Base-by-base conservation (phyloP, 2,888 invertebrate genomes). In the Lomographa bimaculata region DNA sequence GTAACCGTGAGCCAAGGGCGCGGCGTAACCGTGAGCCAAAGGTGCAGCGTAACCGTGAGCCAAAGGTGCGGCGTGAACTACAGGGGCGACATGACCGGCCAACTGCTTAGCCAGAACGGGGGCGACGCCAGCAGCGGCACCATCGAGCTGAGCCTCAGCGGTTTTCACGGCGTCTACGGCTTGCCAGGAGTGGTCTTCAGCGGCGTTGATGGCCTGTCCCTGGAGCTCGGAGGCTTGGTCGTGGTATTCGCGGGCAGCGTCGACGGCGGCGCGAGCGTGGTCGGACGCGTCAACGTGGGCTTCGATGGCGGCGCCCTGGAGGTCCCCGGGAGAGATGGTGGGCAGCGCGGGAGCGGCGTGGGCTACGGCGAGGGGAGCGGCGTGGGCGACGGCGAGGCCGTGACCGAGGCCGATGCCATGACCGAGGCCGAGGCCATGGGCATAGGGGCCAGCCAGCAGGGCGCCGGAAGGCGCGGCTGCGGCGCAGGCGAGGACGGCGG, bases 401-500 rank as follows among this genome's bases (percentile, higher is more conserved):
- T 32, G 21, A 61, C 56, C 1, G 60, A 54, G 21, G 36, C 16
- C 37, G 24, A 38, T 28, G 7, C 37, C 37, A 1, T 47, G 44
- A 14, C 54, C 55, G 14, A 50, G 43, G 14, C 42, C 58, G 27
- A 52, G 44, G 3, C 59, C 79, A 48, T 73, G 70, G 49, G 60
- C 70, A 49, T 76, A 79, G 61, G 71, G 74, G 17, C 67, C 64
- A 51, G 70, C 78, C 73, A 81, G 71, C 79, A 81, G 69, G 43
- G 67, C 71, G 53, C 82, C 81, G 29, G 82, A 80, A 28, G 81
- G 81, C 39, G 71, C 81, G 55, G 84, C 83, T 75, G 81, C 79
- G 79, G 82, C 83, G 78, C 77, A 80, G 76, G 75, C 75, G 68
- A 75, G 70, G 74, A 90, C 74, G 80, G 90, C 86, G 73, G 84